A percentile compares a stretch with the other conserved stretches of the same genome.
phyloP scores from a whole-genome alignment of 2,113 vertebrate species.

The Ondatra zibethicus region DNA sequence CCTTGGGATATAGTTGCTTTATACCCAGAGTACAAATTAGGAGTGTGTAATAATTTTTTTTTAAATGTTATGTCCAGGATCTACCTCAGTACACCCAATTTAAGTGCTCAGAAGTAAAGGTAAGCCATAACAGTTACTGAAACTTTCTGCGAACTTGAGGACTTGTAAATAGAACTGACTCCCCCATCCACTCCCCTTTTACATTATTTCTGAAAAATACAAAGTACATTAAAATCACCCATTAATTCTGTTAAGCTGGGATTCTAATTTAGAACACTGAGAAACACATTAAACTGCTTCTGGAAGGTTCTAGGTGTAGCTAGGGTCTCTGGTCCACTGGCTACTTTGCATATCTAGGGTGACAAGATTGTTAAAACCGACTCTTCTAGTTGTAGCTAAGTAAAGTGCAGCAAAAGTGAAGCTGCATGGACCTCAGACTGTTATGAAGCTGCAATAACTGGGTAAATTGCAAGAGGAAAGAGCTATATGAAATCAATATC shows the following conservation, averaged over 20 bases:
- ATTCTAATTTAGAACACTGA: background rate
- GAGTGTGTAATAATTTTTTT: background rate
- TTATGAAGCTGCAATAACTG: background rate
- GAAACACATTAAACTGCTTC: background rate
- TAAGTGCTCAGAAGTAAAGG: background rate
- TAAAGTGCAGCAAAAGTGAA: background rate
- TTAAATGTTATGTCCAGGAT: background rate
- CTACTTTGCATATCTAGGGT: background rate
- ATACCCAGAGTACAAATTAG: background rate
- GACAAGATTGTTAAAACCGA: background rate
- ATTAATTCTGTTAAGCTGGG: background rate
- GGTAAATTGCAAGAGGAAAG: background rate
- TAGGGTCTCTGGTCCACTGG: too few relatives aligned
- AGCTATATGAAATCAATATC: background rate
- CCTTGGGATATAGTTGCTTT: background rate
- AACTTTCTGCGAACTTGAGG: background rate
- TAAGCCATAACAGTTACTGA: background rate
- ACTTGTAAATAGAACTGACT: background rate
- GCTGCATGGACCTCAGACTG: fast-evolving
- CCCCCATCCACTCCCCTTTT: background rate
- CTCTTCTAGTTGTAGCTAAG: background rate
- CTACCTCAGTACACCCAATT: background rate
- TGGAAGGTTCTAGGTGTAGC: background rate
- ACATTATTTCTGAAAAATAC: background rate
- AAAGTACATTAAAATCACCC: background rate